Evolutionary conservation across 1,140 invertebrate species (phyloP).

Genomic region (Brachionus sp.): DNA sequence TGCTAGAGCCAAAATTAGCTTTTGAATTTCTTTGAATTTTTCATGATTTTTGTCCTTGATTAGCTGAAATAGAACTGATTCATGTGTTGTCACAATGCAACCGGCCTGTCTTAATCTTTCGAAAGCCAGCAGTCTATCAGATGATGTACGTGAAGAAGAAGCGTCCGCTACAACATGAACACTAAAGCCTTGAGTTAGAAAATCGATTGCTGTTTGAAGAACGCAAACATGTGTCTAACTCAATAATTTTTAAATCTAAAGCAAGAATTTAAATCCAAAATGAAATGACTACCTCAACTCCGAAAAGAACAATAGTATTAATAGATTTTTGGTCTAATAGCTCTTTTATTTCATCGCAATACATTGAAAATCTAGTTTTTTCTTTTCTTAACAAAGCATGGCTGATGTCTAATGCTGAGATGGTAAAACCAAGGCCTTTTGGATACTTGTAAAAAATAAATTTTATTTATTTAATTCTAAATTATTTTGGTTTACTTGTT

Average conservation of each 20-base stretch:
- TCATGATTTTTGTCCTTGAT: conserved; percentile 72
- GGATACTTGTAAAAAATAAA: conserved; percentile 62
- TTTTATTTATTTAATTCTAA: neutral
- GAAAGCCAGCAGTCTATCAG: conserved; percentile 65
- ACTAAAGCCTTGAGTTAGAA: conserved; percentile 67
- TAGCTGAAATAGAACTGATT: conserved; percentile 74
- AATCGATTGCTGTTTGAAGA: conserved; percentile 78
- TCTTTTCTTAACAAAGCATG: conserved; percentile 59
- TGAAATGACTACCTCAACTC: neutral
- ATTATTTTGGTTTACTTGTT: conserved; percentile 57
- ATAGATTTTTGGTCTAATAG: conserved; percentile 50
- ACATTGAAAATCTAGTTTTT: conserved; percentile 82
- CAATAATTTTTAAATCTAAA: conserved; percentile 77
- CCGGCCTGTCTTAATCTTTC: conserved; percentile 73
- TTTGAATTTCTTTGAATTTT: conserved; percentile 69
- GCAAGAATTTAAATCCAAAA: no score
- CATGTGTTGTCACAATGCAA: conserved; percentile 72
- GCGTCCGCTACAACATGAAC: conserved; percentile 84
- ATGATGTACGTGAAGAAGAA: conserved; percentile 67
- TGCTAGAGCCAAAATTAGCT: neutral
- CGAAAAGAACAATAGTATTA: conserved; percentile 7
- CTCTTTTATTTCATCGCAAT: conserved; percentile 67
- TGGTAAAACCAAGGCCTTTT: conserved; percentile 72
- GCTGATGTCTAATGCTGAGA: conserved; percentile 66
- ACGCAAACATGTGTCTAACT: conserved; percentile 84